Evolutionary conservation across 1,140 invertebrate species (phyloP), one percentile per base, ranked within the genome.

Genomic region (Leucophenga varia): DNA sequence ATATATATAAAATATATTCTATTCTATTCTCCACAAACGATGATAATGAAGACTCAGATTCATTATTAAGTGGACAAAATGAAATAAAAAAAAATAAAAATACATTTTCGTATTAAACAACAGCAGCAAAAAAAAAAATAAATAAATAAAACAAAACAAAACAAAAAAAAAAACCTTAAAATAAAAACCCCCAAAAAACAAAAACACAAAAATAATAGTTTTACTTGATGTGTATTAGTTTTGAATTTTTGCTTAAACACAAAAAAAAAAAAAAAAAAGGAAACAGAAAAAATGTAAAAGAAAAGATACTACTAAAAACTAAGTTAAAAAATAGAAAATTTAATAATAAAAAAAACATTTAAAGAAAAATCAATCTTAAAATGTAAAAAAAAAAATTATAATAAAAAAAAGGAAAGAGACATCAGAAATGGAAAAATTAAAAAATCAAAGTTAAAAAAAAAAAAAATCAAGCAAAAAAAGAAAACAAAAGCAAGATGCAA

Each of bases 401-500:
- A 37, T 10, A 14, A 18, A 37, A 37, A 37, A 18, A 18, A 3
- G 25, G 17, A 18, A 18, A 3, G 25, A 52, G 48, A 56, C 52
- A 39, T n/a, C n/a, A 21, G 14, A 46, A 52, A 52, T 47, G 21
- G 43, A 43, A 42, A 35, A 48, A 52, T 32, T 17, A 46, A 43
- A 31, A 40, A 52, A 49, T 57, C 4, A 19, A 43, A 19, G 45
- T 42, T 47, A 48, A 46, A 36, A 9, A 16, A 31, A 49, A 25
- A 55, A 55, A 51, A 52, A 52, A 52, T 58, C 48, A 52, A 48
- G 54, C 43, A 61, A 59, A 53, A 48, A 46, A 36, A 9, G 10
- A 31, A 49, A 25, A 55, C 51, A 51, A 52, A 52, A 52, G 55
- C 48, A 52, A 48, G 54, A n/a, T n/a, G n/a, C n/a, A n/a, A n/a